Percentiles rank a stretch among this genome's conserved stretches.
These are phyloP conservation scores for Sinonovacula constricta DNA, from an alignment of 1,140 invertebrate genomes.

Conservation along the genomic window DNA sequence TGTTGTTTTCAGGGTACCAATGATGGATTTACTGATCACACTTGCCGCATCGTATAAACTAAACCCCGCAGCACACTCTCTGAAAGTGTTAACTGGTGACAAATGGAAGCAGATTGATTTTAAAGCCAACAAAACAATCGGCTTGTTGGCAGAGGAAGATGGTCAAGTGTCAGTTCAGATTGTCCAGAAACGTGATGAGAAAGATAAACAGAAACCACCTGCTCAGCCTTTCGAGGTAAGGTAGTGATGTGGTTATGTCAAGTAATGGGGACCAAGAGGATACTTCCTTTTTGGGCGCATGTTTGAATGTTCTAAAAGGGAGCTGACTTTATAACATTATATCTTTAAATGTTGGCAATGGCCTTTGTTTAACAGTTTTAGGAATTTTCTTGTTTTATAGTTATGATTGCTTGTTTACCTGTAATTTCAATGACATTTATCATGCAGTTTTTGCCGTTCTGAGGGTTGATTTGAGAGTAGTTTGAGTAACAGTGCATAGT, in stretches of 20 bases:
- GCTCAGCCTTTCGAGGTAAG: slow-evolving; percentile 84
- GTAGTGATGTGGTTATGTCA: neutral
- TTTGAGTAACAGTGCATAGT: too few relatives aligned
- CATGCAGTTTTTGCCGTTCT: too few relatives aligned
- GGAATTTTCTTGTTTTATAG: too few relatives aligned
- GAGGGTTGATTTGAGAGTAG: too few relatives aligned
- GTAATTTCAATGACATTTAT: too few relatives aligned
- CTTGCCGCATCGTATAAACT: slow-evolving; percentile 87
- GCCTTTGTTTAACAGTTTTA: too few relatives aligned
- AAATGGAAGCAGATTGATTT: slow-evolving; percentile 83
- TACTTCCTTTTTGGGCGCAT: too few relatives aligned
- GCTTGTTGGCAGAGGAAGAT: slow-evolving; percentile 79
- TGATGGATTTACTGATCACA: slow-evolving; percentile 90
- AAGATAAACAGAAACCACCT: slow-evolving; percentile 74
- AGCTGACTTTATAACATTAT: too few relatives aligned
- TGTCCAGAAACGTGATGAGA: slow-evolving; percentile 81
- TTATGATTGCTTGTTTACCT: too few relatives aligned
- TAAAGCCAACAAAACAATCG: slow-evolving; percentile 90
- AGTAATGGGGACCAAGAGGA: too few relatives aligned
- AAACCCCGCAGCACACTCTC: slow-evolving; percentile 85
- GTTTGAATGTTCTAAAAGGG: too few relatives aligned
- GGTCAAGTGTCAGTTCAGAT: slow-evolving; percentile 80
- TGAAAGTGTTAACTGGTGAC: slow-evolving; percentile 82
- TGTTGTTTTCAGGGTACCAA: slow-evolving; percentile 84
- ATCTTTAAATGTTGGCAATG: too few relatives aligned